Evolutionary conservation across 2,113 vertebrate genomes (phyloP).

Genomic region (Bothrops jararaca): DNA sequence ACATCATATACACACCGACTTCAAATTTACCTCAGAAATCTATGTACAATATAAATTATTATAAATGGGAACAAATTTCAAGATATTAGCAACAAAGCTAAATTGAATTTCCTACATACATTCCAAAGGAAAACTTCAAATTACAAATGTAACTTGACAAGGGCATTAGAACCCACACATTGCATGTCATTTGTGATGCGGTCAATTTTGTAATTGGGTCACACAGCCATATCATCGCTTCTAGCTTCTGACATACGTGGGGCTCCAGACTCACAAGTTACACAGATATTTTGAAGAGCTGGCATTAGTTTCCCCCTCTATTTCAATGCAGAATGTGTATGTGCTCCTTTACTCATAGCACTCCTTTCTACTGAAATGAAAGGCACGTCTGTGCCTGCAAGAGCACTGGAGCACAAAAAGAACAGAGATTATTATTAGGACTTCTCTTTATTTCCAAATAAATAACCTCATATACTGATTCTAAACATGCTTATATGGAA

Average conservation of each 20-base stretch:
- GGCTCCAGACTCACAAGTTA: background rate
- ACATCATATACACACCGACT: constrained; percentile 90
- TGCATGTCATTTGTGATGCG: constrained; percentile 70
- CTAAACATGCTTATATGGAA: background rate
- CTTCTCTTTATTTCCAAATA: constrained; percentile 3
- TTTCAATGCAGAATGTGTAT: background rate
- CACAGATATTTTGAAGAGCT: background rate
- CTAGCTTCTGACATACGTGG: background rate
- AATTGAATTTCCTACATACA: constrained; percentile 77
- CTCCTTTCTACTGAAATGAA: background rate
- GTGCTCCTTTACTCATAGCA: background rate
- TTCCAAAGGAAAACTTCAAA: constrained; percentile 77
- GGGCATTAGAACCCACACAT: constrained; percentile 75
- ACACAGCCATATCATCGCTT: constrained; percentile 64
- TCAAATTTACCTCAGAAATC: constrained; percentile 80
- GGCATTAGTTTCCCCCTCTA: background rate
- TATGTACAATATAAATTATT: constrained; percentile 99
- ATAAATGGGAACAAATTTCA: constrained; percentile 84
- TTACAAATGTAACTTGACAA: constrained; percentile 77
- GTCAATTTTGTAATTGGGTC: constrained; percentile 57
- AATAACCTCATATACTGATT: background rate
- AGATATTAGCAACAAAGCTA: constrained; percentile 79
- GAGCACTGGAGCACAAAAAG: background rate
- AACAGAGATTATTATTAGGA: background rate
- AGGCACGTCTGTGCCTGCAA: background rate